Percentiles rank a stretch among this genome's conserved stretches.
These are phyloP conservation scores for Drosophila basisetae DNA, from an alignment of 2,888 invertebrate species.

Conservation along the genomic window DNA sequence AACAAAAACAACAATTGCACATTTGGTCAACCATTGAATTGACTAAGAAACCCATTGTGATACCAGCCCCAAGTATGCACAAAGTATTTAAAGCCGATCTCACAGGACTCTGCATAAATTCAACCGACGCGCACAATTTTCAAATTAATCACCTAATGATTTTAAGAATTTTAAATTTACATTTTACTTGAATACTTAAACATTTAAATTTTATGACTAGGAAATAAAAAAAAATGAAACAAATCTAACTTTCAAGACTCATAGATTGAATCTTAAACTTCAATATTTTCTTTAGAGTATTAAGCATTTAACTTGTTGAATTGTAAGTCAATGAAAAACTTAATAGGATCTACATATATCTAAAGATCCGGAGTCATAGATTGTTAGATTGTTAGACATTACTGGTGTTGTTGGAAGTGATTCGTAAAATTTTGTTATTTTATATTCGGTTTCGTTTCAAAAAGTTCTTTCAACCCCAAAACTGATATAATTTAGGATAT, in stretches of 20 bases:
- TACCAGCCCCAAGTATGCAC: conserved; percentile 6
- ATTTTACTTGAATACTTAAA: not conserved
- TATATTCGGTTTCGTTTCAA: not conserved
- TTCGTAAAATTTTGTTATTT: not conserved
- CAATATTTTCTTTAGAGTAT: not conserved
- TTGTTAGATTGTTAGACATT: not conserved
- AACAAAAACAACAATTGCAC: conserved; percentile 22
- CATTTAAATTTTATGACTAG: not conserved
- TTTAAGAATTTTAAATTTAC: not conserved
- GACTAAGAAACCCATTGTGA: conserved; percentile 9
- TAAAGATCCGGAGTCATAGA: not conserved
- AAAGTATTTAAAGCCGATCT: conserved; percentile 19
- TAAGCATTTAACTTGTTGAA: not conserved
- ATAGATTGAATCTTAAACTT: not conserved
- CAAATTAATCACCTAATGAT: conserved; percentile 16
- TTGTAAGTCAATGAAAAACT: not conserved
- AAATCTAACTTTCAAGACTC: not conserved
- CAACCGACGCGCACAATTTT: conserved; percentile 1
- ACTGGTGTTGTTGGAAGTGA: too few species aligned
- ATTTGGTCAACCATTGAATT: conserved; percentile 39
- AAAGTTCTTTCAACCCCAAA: not conserved
- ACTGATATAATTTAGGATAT: not conserved
- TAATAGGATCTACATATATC: not conserved
- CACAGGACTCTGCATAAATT: conserved; percentile 1
- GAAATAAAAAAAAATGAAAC: not conserved